Evolutionary conservation across 2,888 invertebrate genomes (phyloP).

Genomic region (Deilephila porcellus): DNA sequence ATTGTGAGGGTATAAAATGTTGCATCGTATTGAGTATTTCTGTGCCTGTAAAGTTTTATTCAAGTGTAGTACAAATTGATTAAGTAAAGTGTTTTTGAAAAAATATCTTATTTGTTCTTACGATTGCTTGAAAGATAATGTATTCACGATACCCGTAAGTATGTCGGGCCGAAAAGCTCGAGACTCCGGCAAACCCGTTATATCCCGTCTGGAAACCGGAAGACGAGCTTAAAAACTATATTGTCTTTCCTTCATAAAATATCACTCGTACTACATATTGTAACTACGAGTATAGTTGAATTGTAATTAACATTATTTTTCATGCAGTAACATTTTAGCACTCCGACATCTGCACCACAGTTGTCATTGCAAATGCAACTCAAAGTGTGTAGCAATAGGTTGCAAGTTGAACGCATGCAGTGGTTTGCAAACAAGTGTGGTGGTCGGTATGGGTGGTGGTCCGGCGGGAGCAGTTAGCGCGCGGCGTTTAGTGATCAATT

Average conservation of each 20-base stretch:
- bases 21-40: not conserved
- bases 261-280: too few species aligned
- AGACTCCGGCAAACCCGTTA: too few species aligned
- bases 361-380: not conserved
- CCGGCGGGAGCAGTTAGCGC: slow-evolving; percentile 59
- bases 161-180: too few species aligned
- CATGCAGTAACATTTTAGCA: slow-evolving; percentile 11
- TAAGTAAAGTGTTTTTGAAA: too few species aligned
- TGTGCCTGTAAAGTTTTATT: not conserved
- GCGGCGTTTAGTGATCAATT: slow-evolving; percentile 57
- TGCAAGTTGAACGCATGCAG: not conserved
- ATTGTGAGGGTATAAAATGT: slow-evolving; percentile 51
- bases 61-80: not conserved
- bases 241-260: too few species aligned
- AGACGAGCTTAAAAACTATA: too few species aligned
- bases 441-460: slow-evolving; percentile 33
- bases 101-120: not conserved
- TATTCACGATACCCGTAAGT: too few species aligned
- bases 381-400: not conserved
- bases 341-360: not conserved
- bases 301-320: not conserved
- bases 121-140: too few species aligned
- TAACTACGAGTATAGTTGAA: not conserved
- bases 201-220: too few species aligned
- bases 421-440: not conserved